A percentile compares a stretch with the other conserved stretches of the same genome.
phyloP scores from a whole-genome alignment of 35 echinoderm and acorn worm genomes.

The Holothuria glaberrima region DNA sequence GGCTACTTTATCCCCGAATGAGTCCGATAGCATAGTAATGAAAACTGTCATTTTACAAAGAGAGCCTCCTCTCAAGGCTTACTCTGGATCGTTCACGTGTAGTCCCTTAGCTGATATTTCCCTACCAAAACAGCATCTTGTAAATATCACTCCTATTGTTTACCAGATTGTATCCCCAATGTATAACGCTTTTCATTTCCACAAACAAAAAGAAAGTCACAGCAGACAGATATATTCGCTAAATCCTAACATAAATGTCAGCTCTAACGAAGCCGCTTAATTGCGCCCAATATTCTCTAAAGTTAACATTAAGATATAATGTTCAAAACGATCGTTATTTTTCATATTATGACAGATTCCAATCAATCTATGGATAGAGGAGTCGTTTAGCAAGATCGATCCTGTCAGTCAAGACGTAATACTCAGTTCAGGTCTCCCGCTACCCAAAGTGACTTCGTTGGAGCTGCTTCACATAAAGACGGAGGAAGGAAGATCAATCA shows the following conservation, averaged over 20 bases:
- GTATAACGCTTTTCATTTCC: background rate
- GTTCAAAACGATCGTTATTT: constrained; percentile 8
- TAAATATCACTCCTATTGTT: constrained; percentile 19
- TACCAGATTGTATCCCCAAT: constrained; percentile 15
- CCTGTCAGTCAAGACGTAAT: constrained; percentile 9
- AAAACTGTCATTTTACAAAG: constrained; percentile 8
- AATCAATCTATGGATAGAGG: constrained; percentile 25
- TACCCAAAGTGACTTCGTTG: constrained; percentile 40
- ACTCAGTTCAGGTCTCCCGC: constrained; percentile 27
- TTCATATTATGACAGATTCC: constrained; percentile 43
- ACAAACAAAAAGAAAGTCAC: background rate
- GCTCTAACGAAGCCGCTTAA: constrained; percentile 14
- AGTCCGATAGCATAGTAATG: background rate
- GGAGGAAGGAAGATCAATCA: constrained; percentile 31
- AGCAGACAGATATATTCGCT: constrained; percentile 6
- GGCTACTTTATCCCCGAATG: constrained; percentile 4
- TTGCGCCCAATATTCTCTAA: constrained; percentile 13
- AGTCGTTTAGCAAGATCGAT: constrained; percentile 35
- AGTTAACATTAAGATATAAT: constrained; percentile 36
- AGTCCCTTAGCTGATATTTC: constrained; percentile 5
- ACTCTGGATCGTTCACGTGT: background rate
- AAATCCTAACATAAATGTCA: background rate
- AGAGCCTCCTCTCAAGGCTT: background rate
- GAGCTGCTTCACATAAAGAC: constrained; percentile 33
- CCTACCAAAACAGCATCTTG: constrained; percentile 2